Conservation (phyloP, 2,888 invertebrate species). For the Drosophila niveifrons region DNA sequence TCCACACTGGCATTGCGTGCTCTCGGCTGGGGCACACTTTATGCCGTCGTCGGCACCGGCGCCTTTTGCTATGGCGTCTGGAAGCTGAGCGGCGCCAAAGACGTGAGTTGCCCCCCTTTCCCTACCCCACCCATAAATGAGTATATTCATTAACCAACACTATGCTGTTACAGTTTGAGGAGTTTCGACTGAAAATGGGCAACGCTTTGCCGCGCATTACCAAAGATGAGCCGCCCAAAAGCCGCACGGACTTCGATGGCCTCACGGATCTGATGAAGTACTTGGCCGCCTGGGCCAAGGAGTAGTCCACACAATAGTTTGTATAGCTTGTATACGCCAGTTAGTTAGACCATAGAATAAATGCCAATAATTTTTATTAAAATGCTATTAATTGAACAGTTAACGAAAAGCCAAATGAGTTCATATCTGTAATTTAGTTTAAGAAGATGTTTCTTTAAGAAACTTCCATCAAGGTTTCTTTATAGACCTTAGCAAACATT, state of each 20-base stretch:
- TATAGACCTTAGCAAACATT: no score
- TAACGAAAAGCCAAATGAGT: no score
- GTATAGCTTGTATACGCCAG: constrained; percentile 2
- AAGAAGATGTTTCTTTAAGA: no score
- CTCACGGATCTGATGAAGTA: constrained; percentile 94
- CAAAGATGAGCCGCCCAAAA: constrained; percentile 91
- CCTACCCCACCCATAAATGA: no score
- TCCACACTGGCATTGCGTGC: constrained; percentile 93
- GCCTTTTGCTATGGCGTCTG: constrained; percentile 93
- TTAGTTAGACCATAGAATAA: constrained; percentile 11
- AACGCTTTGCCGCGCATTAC: constrained; percentile 91
- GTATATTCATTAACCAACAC: no score
- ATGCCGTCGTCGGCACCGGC: constrained; percentile 94
- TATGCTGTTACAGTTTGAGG: constrained; percentile 88
- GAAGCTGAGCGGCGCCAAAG: constrained; percentile 94
- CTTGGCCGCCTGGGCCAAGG: constrained; percentile 86
- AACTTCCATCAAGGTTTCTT: no score
- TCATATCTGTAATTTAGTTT: no score
- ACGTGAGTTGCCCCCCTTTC: constrained; percentile 86
- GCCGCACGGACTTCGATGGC: constrained; percentile 94
- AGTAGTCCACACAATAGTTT: constrained; percentile 55
- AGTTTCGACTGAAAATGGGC: constrained; percentile 93
- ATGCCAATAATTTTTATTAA: not conserved
- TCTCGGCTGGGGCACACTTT: constrained; percentile 94
- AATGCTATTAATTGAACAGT: not conserved